A percentile compares a stretch with the other conserved stretches of the same genome.
phyloP scores from a whole-genome alignment of 2,888 invertebrate genomes.

The Drosophila subsilvestris region DNA sequence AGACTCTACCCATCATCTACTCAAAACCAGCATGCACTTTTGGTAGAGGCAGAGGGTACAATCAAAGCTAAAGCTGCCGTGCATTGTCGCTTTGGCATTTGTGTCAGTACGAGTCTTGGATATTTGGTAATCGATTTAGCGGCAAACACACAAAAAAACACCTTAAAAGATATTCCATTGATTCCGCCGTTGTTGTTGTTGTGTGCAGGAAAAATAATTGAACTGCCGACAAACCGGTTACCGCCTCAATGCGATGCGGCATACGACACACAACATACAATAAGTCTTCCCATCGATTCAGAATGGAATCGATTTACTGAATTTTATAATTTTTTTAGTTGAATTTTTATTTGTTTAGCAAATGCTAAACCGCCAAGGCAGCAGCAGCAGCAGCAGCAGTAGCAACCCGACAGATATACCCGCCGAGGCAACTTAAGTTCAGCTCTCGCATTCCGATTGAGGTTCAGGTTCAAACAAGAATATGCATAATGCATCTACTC shows the following conservation, averaged over 20 bases:
- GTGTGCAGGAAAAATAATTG: slow-evolving; percentile 23
- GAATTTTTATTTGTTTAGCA: slow-evolving; percentile 4
- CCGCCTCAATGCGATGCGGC: slow-evolving; percentile 4
- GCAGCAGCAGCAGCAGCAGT: background rate
- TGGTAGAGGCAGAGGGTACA: background rate
- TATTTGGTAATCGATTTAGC: slow-evolving; percentile 32
- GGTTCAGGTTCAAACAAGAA: slow-evolving; percentile 7
- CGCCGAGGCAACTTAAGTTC: slow-evolving; percentile 4
- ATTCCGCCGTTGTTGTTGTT: slow-evolving; percentile 1
- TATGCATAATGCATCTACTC: slow-evolving; percentile 1
- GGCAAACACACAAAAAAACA: slow-evolving; percentile 19
- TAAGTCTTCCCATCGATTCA: slow-evolving; percentile 13
- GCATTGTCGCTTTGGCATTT: slow-evolving; percentile 22
- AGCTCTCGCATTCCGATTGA: slow-evolving; percentile 28
- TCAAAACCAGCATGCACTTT: background rate
- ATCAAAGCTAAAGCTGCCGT: slow-evolving; percentile 18
- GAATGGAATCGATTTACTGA: slow-evolving; percentile 19
- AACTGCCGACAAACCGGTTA: slow-evolving; percentile 31
- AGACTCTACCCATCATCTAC: background rate
- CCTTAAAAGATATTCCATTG: slow-evolving; percentile 26
- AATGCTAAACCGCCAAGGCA: background rate
- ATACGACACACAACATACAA: background rate
- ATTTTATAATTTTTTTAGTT: slow-evolving; percentile 12
- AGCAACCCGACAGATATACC: background rate
- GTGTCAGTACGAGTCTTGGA: slow-evolving; percentile 24